These are phyloP conservation scores for Coenobita brevimanus DNA, from an alignment of 1,140 invertebrate genomes.

Conservation along the genomic window DNA sequence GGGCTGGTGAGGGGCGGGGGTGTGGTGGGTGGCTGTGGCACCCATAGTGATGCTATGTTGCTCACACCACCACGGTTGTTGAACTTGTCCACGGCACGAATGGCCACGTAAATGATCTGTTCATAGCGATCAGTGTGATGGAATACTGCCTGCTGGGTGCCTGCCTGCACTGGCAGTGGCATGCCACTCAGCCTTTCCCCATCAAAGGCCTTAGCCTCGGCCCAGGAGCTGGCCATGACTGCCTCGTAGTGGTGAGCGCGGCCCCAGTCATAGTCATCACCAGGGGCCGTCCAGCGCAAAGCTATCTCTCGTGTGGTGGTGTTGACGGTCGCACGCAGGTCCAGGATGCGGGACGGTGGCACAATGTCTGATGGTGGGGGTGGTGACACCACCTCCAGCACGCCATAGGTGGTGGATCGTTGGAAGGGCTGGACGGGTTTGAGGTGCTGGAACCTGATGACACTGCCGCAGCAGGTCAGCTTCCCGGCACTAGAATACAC, in stretches of 20 bases:
- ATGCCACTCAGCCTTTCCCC: conserved; percentile 59
- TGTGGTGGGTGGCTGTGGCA: conserved; percentile 72
- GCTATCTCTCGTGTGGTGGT: conserved; percentile 70
- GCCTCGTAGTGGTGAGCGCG: conserved; percentile 69
- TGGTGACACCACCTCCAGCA: conserved; percentile 61
- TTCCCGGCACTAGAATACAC: conserved; percentile 43
- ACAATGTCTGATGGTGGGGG: conserved; percentile 68
- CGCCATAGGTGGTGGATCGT: conserved; percentile 53
- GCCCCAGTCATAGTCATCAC: conserved; percentile 72
- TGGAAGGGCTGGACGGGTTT: conserved; percentile 68
- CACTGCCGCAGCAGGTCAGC: conserved; percentile 68
- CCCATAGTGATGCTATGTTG: conserved; percentile 77
- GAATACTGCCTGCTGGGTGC: conserved; percentile 56
- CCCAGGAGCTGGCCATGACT: conserved; percentile 58
- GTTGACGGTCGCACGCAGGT: conserved; percentile 70
- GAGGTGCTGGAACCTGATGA: conserved; percentile 59
- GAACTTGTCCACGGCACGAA: conserved; percentile 75
- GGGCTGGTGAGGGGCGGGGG: conserved; percentile 59
- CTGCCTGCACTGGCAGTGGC: conserved; percentile 59
- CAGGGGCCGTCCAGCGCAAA: conserved; percentile 72
- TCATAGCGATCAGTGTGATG: conserved; percentile 63
- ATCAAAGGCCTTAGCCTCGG: conserved; percentile 66
- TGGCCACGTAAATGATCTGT: conserved; percentile 74
- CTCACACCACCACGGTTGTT: conserved; percentile 76
- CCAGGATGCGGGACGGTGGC: conserved; percentile 72